Evolutionary conservation across 2,797 vertebrate species (phyloP).

Genomic region (Tauraco hartlaubi): DNA sequence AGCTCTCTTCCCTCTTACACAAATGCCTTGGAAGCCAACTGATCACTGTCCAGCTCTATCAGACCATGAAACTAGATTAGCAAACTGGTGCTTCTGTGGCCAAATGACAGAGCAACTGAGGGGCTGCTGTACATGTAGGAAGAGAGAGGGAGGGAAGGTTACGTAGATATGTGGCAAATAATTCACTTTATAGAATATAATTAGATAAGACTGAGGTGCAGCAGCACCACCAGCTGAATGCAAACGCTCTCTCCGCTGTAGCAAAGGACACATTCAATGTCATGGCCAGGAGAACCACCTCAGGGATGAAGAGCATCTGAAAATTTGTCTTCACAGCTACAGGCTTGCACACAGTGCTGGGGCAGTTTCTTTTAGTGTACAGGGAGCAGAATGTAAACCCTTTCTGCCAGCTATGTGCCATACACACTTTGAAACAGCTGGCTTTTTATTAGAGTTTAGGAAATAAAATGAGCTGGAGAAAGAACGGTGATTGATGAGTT

Average conservation of each 20-base stretch:
- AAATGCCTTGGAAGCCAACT: slow-evolving; percentile 39
- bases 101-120: slow-evolving; percentile 30
- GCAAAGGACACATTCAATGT: not conserved
- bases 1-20: not conserved
- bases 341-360: not conserved
- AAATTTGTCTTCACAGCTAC: not conserved
- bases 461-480: not conserved
- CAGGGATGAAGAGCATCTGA: not conserved
- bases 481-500: not conserved
- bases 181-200: not conserved
- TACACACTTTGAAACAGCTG: not conserved
- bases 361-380: not conserved
- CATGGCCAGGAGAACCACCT: not conserved
- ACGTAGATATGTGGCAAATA: slow-evolving; percentile 30
- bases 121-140: not conserved
- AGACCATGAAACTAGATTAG: slow-evolving; percentile 66
- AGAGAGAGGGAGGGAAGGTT: not conserved
- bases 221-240: not conserved
- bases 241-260: not conserved
- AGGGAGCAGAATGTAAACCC: not conserved
- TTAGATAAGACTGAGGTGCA: slow-evolving; percentile 18
- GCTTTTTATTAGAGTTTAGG: not conserved
- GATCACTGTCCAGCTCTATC: slow-evolving; percentile 44
- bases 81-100: slow-evolving; percentile 20
- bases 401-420: not conserved